These are phyloP conservation scores for Apodemia duryi DNA, from an alignment of 2,888 invertebrate genomes.

Conservation along the genomic window DNA sequence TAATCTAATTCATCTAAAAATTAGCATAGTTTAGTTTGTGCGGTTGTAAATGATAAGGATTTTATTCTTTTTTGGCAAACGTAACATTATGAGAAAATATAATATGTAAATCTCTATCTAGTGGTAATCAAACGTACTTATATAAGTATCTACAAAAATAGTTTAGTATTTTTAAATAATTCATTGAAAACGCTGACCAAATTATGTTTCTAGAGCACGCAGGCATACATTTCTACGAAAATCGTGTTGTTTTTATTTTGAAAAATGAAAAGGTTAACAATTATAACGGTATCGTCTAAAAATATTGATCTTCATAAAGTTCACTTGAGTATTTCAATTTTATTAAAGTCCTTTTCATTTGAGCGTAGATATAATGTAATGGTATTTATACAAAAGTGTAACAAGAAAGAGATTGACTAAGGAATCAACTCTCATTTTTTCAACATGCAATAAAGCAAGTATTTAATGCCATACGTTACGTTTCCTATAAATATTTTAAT, in stretches of 20 bases:
- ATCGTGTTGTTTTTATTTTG: conserved; percentile 46
- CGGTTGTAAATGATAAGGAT: conserved; percentile 48
- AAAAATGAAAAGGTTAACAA: conserved; percentile 50
- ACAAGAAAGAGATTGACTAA: conserved; percentile 44
- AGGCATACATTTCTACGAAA: conserved; percentile 49
- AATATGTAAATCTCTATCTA: conserved; percentile 67
- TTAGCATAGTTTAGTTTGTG: conserved; percentile 54
- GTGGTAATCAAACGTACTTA: conserved; percentile 65
- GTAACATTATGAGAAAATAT: conserved; percentile 72
- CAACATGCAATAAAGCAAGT: background rate
- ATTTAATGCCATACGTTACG: background rate
- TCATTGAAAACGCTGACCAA: conserved; percentile 52
- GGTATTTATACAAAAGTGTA: conserved; percentile 41
- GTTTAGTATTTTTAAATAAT: conserved; percentile 66
- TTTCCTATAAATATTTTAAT: background rate
- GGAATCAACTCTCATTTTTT: conserved; percentile 36
- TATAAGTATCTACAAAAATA: conserved; percentile 77
- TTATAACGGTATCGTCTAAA: conserved; percentile 72
- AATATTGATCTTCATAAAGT: conserved; percentile 66
- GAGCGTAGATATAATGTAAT: conserved; percentile 50
- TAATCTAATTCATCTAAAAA: conserved; percentile 32
- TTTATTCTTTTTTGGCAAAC: conserved; percentile 59
- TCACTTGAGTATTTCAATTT: conserved; percentile 45
- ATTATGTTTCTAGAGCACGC: conserved; percentile 36
- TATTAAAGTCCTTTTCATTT: conserved; percentile 44